Conservation (phyloP, 2,797 vertebrate genomes). For the Gallinago nigripennis region DNA sequence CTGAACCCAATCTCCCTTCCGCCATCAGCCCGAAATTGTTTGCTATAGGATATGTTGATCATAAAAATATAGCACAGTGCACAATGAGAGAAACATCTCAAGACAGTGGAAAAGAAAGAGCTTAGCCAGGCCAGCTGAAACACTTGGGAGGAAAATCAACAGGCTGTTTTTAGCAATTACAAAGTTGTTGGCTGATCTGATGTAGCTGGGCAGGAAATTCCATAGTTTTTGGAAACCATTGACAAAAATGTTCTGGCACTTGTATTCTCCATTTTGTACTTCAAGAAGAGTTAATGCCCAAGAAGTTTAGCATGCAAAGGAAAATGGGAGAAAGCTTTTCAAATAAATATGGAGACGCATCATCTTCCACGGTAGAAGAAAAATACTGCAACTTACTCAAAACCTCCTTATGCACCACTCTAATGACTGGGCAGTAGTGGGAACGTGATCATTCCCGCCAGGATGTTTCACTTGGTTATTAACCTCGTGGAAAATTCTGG, state of each 20-base stretch:
- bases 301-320: background rate
- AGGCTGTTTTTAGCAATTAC: conserved; percentile 61
- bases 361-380: background rate
- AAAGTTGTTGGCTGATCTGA: conserved; percentile 62
- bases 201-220: conserved; percentile 64
- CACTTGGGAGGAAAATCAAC: conserved; percentile 59
- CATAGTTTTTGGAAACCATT: conserved; percentile 57
- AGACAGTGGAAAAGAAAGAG: conserved; percentile 61
- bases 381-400: background rate
- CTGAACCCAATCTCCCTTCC: conserved; percentile 58
- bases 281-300: conserved; percentile 59
- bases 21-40: conserved; percentile 59
- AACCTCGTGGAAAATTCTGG: conserved; percentile 41
- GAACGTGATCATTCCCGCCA: background rate
- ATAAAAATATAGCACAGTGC: conserved; percentile 54
- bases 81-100: conserved; percentile 65
- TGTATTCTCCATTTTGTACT: conserved; percentile 27
- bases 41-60: conserved; percentile 47
- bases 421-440: background rate
- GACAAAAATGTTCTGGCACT: conserved; percentile 60
- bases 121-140: conserved; percentile 67
- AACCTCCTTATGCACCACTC: background rate
- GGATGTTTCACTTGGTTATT: background rate
- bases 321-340: conserved; percentile 36
- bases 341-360: background rate